These are phyloP conservation scores for Enteromius paludinosus DNA, from an alignment of 2,797 vertebrate genomes.

Conservation along the genomic window DNA sequence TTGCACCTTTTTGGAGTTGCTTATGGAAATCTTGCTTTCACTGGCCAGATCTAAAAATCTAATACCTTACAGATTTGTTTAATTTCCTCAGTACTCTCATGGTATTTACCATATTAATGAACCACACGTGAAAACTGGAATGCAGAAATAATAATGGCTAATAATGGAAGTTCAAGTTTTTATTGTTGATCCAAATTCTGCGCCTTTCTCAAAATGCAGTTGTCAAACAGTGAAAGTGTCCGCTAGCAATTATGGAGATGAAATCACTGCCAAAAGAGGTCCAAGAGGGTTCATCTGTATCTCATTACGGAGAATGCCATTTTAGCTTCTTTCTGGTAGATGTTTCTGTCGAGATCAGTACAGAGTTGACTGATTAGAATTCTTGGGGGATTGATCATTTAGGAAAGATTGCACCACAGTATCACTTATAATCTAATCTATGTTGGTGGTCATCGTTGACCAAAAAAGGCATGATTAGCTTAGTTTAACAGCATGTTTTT, in stretches of 20 bases:
- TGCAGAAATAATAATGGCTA: background rate
- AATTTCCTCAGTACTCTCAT: slow-evolving; percentile 14
- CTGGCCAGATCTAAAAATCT: slow-evolving; percentile 1
- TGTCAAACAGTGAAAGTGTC: slow-evolving; percentile 24
- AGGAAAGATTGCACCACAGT: background rate
- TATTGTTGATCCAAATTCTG: slow-evolving; percentile 39
- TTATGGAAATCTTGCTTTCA: background rate
- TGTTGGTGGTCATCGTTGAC: slow-evolving; percentile 8
- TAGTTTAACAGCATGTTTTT: background rate
- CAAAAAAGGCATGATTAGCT: background rate
- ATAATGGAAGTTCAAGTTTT: background rate
- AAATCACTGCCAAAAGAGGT: slow-evolving; percentile 35
- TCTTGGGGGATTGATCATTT: slow-evolving; percentile 12
- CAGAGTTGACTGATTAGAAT: slow-evolving; percentile 13
- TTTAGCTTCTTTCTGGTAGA: slow-evolving; percentile 34
- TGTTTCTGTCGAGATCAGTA: slow-evolving; percentile 1
- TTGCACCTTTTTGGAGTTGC: slow-evolving; percentile 14
- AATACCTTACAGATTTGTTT: slow-evolving; percentile 6
- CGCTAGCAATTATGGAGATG: slow-evolving; percentile 24
- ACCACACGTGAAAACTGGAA: background rate
- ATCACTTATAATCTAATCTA: slow-evolving; percentile 16
- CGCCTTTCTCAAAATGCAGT: slow-evolving; percentile 19
- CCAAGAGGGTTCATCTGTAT: slow-evolving; percentile 26
- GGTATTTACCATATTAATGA: slow-evolving; percentile 19
- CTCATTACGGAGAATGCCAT: slow-evolving; percentile 15